Percentiles rank a stretch among this genome's conserved stretches.
These are phyloP conservation scores for Penaeus indicus DNA, from an alignment of 1,140 invertebrate genomes.

Conservation along the genomic window DNA sequence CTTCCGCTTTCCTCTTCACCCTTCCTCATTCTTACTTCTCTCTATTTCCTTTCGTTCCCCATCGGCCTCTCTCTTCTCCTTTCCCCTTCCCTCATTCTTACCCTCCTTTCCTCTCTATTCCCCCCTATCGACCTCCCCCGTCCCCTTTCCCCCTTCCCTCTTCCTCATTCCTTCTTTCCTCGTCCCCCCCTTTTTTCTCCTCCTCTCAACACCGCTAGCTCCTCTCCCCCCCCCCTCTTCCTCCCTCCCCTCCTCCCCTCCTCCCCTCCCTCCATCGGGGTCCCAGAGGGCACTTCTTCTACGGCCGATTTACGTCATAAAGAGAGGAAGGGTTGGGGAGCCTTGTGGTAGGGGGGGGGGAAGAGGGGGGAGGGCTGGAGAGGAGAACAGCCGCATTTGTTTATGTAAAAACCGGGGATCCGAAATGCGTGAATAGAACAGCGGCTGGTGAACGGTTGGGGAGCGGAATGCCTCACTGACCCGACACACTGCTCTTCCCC, in stretches of 20 bases:
- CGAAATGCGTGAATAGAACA: neutral
- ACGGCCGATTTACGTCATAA: conserved; percentile 28
- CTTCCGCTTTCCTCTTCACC: neutral
- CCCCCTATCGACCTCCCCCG: neutral
- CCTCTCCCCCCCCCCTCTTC: neutral
- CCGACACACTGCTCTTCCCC: neutral
- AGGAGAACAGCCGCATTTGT: conserved; percentile 32
- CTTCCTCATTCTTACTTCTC: neutral
- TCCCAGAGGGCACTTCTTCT: conserved; percentile 13
- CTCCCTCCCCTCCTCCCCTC: neutral
- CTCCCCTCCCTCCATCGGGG: neutral
- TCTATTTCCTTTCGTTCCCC: too few species aligned
- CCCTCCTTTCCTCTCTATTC: neutral
- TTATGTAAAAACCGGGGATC: conserved; percentile 53
- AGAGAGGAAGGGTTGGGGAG: neutral
- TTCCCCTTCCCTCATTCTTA: too few species aligned
- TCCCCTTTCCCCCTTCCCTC: neutral
- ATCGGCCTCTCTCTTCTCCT: too few species aligned
- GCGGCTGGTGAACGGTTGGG: conserved; percentile 31
- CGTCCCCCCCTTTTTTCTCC: neutral
- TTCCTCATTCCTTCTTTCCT: neutral
- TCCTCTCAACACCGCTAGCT: neutral
- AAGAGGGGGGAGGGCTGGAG: neutral
- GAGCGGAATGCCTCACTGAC: conserved; percentile 14
- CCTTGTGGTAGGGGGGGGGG: neutral